Base-by-base conservation (phyloP, 2,113 vertebrate genomes). In the Peromyscus maniculatus region DNA sequence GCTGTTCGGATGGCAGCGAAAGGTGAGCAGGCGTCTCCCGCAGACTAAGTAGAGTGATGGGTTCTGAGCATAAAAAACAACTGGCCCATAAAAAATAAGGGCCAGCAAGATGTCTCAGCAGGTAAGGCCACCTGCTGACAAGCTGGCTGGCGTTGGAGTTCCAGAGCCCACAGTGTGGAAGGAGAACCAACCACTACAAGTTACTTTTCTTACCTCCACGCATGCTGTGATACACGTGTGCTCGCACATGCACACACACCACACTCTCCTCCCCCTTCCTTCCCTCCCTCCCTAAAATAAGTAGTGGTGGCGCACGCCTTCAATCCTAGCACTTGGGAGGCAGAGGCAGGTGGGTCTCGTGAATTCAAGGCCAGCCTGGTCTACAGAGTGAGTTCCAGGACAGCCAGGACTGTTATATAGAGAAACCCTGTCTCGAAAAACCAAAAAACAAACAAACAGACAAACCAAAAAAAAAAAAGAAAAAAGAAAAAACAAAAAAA, bases 1-100 rank as follows among this genome's bases (percentile, higher is more conserved):
- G 98, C 75, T 98, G 98, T 39, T 99, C 99, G 98, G 99, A 99
- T 36, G 99, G 98, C 97, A 99, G 99, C 0, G 99, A 99, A 96
- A 99, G 99, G 99, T 99, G 96, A 97, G 98, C 95, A 55, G 10
- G 19, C 43, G 11, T 26, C 79, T 78, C 57, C 71, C 83, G 21
- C 52, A 67, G 26, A 67, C 64, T 49, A 49, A 59, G 11, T 49
- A 49, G 21, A 33, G 21, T 67, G 43, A 33, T 49, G 31, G 28
- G 28, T 33, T 84, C 67, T 87, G 62, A 19, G 1, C 7, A 28
- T 43, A 84, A 64, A 39, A 43, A 64, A 43, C 15, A 43, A 19
- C 83, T 67, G 1, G 43, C 43, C 43, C 43, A 43, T 43, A 43
- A 43, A 43, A 43, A 43, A 43, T 67, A 21, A 13, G 62, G 62